Percentiles rank a stretch among this genome's conserved stretches.
Evolutionary conservation across 2,797 vertebrate species (phyloP).

Genomic region (Arrhamphus sclerolepis): DNA sequence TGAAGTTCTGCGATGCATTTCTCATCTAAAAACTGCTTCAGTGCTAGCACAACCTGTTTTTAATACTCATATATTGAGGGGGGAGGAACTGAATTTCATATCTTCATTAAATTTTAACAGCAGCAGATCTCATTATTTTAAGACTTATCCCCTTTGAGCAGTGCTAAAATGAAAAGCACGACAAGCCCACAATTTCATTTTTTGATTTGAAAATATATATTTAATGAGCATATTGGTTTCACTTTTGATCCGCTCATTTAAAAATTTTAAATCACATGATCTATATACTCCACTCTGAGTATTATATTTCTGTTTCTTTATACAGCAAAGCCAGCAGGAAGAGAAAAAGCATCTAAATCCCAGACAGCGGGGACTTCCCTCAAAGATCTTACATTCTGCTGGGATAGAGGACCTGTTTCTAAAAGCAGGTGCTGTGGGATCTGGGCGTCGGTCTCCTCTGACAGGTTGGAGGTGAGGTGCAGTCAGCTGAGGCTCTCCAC

Average conservation of each 20-base stretch:
- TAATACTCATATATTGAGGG: slow-evolving; percentile 16
- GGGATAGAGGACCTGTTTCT: slow-evolving; percentile 35
- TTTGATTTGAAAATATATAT: no score
- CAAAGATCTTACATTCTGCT: slow-evolving; percentile 26
- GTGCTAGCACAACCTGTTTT: slow-evolving; percentile 17
- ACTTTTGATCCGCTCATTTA: slow-evolving; percentile 3
- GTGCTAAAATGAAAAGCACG: not conserved
- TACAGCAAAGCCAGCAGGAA: no score
- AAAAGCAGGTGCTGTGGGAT: slow-evolving; percentile 43
- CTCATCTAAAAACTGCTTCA: slow-evolving; percentile 12
- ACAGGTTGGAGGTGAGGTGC: slow-evolving; percentile 54
- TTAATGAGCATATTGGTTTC: slow-evolving; percentile 3
- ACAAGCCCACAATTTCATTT: not conserved
- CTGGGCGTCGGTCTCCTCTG: slow-evolving; percentile 44
- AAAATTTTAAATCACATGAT: slow-evolving; percentile 6
- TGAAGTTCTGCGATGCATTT: slow-evolving; percentile 15
- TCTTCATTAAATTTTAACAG: slow-evolving; percentile 19
- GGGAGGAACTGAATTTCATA: slow-evolving; percentile 13
- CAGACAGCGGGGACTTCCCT: slow-evolving; percentile 50
- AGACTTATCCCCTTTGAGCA: not conserved
- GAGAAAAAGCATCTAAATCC: not conserved
- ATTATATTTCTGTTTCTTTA: not conserved
- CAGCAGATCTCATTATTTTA: slow-evolving; percentile 14
- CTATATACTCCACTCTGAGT: slow-evolving; percentile 1
- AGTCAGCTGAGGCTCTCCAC: slow-evolving; percentile 52